Conservation (phyloP, 2,888 invertebrate species). For the Tetramorium bicarinatum region DNA sequence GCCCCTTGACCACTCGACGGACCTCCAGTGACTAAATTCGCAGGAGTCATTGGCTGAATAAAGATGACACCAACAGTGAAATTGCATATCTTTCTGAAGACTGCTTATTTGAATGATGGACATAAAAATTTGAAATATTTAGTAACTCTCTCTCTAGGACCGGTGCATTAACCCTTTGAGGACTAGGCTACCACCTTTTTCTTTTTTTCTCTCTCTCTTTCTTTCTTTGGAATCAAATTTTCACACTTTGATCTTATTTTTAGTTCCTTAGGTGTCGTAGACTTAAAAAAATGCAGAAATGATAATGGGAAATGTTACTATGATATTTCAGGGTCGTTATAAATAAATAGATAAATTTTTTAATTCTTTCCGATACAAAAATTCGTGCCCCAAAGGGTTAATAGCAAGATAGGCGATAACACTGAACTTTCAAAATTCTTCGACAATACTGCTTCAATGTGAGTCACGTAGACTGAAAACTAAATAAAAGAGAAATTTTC, state of each 20-base stretch:
- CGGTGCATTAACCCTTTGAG: not conserved
- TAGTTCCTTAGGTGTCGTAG: too few relatives aligned
- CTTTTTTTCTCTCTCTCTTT: too few relatives aligned
- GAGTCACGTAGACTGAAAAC: not conserved
- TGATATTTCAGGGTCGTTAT: too few relatives aligned
- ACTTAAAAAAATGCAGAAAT: too few relatives aligned
- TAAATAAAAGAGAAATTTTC: not conserved
- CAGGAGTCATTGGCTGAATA: slow-evolving; percentile 46
- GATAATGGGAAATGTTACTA: too few relatives aligned
- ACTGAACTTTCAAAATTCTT: not conserved
- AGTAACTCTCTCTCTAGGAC: not conserved
- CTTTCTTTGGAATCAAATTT: too few relatives aligned
- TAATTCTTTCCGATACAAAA: too few relatives aligned
- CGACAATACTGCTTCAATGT: not conserved
- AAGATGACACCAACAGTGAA: slow-evolving; percentile 66
- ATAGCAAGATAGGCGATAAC: not conserved
- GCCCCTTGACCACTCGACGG: slow-evolving; percentile 45
- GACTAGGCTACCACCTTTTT: too few relatives aligned
- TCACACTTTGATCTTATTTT: too few relatives aligned
- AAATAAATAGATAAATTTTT: too few relatives aligned
- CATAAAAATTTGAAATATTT: not conserved
- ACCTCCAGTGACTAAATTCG: slow-evolving; percentile 49
- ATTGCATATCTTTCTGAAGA: slow-evolving; percentile 68
- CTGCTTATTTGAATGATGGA: slow-evolving; percentile 14
- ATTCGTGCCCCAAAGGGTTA: too few relatives aligned